phyloP scores from a whole-genome alignment of 2,113 vertebrate species.

The Psilopsiagon aymara region DNA sequence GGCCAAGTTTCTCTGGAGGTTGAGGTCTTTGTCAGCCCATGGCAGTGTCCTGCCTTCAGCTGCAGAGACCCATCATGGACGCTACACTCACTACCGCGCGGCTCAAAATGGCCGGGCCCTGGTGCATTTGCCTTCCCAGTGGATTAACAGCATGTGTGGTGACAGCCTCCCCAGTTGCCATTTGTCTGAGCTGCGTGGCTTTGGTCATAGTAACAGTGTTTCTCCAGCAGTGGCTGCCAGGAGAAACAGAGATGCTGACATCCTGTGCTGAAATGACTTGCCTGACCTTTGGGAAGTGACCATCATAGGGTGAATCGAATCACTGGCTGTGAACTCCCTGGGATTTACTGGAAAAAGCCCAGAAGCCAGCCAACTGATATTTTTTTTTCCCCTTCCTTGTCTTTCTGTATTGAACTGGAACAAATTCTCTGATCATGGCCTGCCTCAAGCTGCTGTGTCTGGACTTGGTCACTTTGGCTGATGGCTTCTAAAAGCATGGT shows the following conservation, averaged over 20 bases:
- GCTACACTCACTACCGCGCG: rapidly evolving
- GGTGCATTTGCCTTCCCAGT: rapidly evolving
- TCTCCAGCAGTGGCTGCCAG: neutral
- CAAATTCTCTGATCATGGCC: neutral
- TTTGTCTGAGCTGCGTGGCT: neutral
- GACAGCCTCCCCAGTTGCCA: neutral
- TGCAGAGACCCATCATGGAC: neutral
- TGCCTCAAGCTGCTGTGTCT: rapidly evolving
- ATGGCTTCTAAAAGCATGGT: neutral
- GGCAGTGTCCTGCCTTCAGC: neutral
- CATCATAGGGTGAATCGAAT: rapidly evolving
- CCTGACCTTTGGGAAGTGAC: neutral
- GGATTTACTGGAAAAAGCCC: neutral
- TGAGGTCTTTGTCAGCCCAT: neutral
- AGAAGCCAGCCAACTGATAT: neutral
- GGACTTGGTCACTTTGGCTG: neutral
- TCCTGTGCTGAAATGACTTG: neutral
- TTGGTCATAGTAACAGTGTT: neutral
- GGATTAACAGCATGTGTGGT: neutral
- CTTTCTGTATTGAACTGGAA: neutral
- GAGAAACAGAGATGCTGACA: rapidly evolving
- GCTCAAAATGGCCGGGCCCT: neutral
- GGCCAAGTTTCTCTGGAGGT: rapidly evolving
- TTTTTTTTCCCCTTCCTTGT: neutral
- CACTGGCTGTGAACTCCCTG: neutral